Evolutionary conservation across 2,888 invertebrate species (phyloP).

Genomic region (Lutraria lutraria): DNA sequence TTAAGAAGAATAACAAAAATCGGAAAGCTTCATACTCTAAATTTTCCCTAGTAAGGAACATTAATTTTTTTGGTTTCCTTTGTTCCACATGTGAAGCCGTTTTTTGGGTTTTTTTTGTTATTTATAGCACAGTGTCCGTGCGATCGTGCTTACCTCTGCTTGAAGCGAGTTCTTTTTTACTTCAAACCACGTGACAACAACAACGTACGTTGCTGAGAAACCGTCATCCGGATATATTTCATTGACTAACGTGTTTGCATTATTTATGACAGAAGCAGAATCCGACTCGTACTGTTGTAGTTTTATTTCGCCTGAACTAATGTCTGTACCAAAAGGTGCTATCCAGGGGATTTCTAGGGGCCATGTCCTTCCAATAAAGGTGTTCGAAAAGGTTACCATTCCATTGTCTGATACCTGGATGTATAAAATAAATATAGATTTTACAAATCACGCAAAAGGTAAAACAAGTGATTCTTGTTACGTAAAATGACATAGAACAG

Average conservation of each 20-base stretch:
- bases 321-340: slow-evolving; percentile 52
- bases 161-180: slow-evolving; percentile 21
- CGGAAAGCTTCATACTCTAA: no score
- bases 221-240: slow-evolving; percentile 35
- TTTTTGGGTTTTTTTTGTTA: no score
- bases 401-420: slow-evolving; percentile 56
- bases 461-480: neutral
- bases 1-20: no score
- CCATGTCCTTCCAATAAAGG: slow-evolving; percentile 26
- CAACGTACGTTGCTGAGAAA: slow-evolving; percentile 31
- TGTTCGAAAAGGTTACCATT: slow-evolving; percentile 40
- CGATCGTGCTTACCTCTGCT: no score
- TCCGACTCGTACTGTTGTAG: neutral
- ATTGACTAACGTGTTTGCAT: slow-evolving; percentile 30
- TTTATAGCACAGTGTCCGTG: no score
- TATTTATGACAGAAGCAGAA: slow-evolving; percentile 17
- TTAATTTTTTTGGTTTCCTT: no score
- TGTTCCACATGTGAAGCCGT: no score
- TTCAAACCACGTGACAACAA: slow-evolving; percentile 51
- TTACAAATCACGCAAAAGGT: neutral
- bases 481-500: no score
- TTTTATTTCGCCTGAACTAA: slow-evolving; percentile 28
- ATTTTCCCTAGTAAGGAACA: no score
- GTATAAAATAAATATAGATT: neutral
- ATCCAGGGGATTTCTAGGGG: slow-evolving; percentile 41